Conservation (phyloP, 2,113 vertebrate genomes). For the Sciurus niger region DNA sequence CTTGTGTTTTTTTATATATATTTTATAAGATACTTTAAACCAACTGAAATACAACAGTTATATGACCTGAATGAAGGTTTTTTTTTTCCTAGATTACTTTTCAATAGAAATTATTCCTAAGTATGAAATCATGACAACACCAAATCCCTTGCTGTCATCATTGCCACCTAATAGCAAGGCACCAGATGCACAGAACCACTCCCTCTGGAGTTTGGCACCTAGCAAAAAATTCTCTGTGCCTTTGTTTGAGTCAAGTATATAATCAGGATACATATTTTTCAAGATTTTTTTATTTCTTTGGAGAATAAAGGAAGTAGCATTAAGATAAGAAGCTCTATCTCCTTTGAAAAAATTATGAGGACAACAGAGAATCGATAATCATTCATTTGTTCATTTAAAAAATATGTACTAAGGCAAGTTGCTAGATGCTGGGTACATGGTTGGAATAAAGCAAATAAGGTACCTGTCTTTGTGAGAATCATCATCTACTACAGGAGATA, state of each 20-base stretch:
- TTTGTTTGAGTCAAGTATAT: not conserved
- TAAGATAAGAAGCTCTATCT: not conserved
- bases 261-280: not conserved
- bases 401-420: not conserved
- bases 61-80: not conserved
- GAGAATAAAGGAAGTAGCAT: not conserved
- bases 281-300: not conserved
- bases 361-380: not conserved
- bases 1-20: not conserved
- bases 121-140: not conserved
- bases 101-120: not conserved
- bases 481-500: too few species aligned
- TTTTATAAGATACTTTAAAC: conserved; percentile 1
- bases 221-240: not conserved
- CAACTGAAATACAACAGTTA: conserved; percentile 13
- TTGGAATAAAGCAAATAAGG: not conserved
- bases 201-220: not conserved
- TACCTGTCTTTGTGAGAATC: not conserved
- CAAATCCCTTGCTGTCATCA: not conserved
- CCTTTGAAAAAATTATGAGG: not conserved
- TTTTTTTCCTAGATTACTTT: not conserved
- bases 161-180: not conserved
- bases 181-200: not conserved
- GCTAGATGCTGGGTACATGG: not conserved
- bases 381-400: not conserved